Percentiles rank a stretch among this genome's conserved stretches.
Conservation (phyloP, 92 coral and sea anemone species). For the Epizoanthus fatuus region DNA sequence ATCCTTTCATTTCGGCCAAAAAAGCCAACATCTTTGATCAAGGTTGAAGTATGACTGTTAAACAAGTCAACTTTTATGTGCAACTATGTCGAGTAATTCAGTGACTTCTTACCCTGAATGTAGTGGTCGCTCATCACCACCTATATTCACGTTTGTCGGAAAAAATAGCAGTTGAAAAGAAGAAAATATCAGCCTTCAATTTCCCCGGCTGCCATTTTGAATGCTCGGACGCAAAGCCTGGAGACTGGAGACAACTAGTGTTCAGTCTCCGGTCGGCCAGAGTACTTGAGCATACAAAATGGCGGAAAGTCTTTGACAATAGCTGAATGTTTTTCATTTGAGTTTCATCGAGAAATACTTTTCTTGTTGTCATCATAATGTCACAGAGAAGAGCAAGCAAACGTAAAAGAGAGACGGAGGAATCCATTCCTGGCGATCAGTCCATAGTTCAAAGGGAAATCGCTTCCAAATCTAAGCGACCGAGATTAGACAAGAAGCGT, state of each 20-base stretch:
- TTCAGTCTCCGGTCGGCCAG: constrained; percentile 20
- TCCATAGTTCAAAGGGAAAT: constrained; percentile 4
- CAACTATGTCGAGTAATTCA: background rate
- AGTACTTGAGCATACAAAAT: constrained; percentile 1
- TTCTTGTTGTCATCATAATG: constrained; percentile 51
- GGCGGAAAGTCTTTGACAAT: constrained; percentile 27
- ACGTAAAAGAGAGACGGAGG: constrained; percentile 68
- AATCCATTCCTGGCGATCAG: constrained; percentile 16
- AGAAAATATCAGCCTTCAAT: background rate
- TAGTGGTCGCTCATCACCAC: constrained; percentile 23
- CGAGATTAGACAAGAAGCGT: background rate
- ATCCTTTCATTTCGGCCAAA: too few relatives aligned
- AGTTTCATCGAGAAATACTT: background rate
- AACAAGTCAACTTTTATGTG: too few relatives aligned
- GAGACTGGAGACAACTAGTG: constrained; percentile 16
- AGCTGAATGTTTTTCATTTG: background rate
- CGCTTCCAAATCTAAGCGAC: constrained; percentile 25
- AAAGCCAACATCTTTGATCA: too few relatives aligned
- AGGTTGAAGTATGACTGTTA: too few relatives aligned
- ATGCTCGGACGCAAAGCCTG: background rate
- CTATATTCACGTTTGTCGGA: background rate
- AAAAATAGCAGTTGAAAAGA: background rate
- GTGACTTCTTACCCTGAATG: constrained; percentile 11
- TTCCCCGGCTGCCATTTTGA: background rate
- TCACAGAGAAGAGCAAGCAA: constrained; percentile 80